Evolutionary conservation across 2,888 invertebrate species (phyloP).

Genomic region (Phragmatobia fuliginosa): DNA sequence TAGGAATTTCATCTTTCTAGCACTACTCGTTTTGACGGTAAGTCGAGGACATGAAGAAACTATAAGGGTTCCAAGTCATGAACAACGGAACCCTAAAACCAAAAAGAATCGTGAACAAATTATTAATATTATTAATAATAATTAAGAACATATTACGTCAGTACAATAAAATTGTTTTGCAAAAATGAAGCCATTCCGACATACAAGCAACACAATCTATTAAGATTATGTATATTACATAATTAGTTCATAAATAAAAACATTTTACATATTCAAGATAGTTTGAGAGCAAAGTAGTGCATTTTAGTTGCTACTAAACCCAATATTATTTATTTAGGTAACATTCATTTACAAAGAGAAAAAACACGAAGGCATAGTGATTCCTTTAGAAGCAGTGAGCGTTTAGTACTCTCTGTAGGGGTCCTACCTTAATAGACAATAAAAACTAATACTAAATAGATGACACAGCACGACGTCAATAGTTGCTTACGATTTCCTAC

Average conservation of each 20-base stretch:
- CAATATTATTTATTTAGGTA: neutral
- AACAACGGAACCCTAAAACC: no score
- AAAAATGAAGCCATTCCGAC: neutral
- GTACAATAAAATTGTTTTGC: neutral
- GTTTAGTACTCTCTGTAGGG: neutral
- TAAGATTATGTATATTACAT: neutral
- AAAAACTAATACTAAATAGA: neutral
- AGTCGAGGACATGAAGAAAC: no score
- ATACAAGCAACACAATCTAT: neutral
- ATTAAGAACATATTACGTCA: neutral
- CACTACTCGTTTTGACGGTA: no score
- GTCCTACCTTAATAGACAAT: neutral
- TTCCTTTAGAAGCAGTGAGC: neutral
- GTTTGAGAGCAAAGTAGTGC: neutral
- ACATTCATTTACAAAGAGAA: neutral
- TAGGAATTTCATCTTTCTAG: no score
- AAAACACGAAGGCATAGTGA: neutral
- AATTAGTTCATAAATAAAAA: conserved; percentile 1
- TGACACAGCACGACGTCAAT: neutral
- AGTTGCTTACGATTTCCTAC: neutral
- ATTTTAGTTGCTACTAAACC: neutral
- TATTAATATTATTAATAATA: neutral
- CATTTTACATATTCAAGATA: neutral
- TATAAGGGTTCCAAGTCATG: no score
- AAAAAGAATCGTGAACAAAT: neutral